Evolutionary conservation across 2,113 vertebrate species (phyloP).

Genomic region (Psilopsiagon aymara): DNA sequence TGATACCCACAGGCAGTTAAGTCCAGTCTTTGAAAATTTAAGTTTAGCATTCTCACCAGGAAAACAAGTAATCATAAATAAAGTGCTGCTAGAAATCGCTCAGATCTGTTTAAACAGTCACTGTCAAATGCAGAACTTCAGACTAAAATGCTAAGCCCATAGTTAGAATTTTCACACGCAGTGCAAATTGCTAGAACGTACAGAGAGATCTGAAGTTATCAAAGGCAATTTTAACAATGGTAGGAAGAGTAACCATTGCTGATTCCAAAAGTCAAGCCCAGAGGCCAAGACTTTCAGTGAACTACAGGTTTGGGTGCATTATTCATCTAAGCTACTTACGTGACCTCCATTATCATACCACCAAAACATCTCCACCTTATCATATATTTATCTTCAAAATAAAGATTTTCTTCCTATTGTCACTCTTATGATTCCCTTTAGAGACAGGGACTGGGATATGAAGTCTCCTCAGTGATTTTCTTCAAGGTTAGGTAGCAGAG

Average conservation of each 20-base stretch:
- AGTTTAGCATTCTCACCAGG: background rate
- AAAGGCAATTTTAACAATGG: background rate
- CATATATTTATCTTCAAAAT: background rate
- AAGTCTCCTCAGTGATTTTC: background rate
- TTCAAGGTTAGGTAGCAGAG: background rate
- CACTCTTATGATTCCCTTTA: background rate
- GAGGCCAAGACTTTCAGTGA: background rate
- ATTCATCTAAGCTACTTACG: background rate
- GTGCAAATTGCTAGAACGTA: background rate
- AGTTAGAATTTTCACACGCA: background rate
- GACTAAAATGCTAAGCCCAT: background rate
- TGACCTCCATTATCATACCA: background rate
- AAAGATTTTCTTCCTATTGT: background rate
- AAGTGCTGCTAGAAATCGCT: background rate
- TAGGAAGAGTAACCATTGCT: background rate
- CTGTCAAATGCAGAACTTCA: background rate
- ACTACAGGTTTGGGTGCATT: background rate
- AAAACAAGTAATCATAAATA: background rate
- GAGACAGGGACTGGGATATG: rapidly evolving
- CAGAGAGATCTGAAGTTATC: background rate
- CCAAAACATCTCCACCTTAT: background rate
- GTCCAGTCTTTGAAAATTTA: background rate
- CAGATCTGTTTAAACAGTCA: background rate
- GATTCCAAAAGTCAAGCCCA: background rate
- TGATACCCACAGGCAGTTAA: background rate